Base-by-base conservation (phyloP, 2,113 vertebrate species). In the Accipiter virgatus region DNA sequence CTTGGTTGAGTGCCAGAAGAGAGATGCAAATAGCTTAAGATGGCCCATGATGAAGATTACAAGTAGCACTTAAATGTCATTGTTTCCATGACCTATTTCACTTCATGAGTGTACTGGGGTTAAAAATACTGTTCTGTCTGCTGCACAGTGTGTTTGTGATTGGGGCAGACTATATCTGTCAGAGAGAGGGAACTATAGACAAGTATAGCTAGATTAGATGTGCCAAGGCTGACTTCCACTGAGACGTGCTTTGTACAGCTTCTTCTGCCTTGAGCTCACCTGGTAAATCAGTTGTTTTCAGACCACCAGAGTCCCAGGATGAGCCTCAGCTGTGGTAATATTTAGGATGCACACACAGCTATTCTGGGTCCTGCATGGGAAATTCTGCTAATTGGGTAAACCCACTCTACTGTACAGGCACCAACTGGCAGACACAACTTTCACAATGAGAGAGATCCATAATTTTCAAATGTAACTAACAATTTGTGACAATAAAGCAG, bases 391-490 rank as follows among this genome's bases (percentile, higher is more conserved):
- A 97, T 96, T 95, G 89, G 95, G 94, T 87, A 89, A 95, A 95
- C 27, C 95, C 88, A 13, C 88, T 97, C 86, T 87, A 62, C 83
- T 97, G 95, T 91, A 38, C 81, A 88, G 86, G 61, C 91, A 97
- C 97, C 97, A 97, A 92, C 96, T 97, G 97, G 97, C 97, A 97
- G 88, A 23, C 70, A 62, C 83, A 42, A 84, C 95, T 72, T 79
- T 5, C 94, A 89, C 96, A 87, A 95, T 48, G 86, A 95, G 94
- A 85, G 25, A 84, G 83, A 89, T 95, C 94, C 86, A 9, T 94
- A 71, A 97, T 97, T 97, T 97, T 81, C 93, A 82, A 91, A 97
- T 96, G 93, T 97, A 97, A 96, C 95, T 97, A 97, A 97, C 97
- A 95, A 95, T 95, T 97, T 97, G 93, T 97, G 97, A 97, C 96